Conservation (phyloP, 2,888 invertebrate species). For the Tipula helvola region DNA sequence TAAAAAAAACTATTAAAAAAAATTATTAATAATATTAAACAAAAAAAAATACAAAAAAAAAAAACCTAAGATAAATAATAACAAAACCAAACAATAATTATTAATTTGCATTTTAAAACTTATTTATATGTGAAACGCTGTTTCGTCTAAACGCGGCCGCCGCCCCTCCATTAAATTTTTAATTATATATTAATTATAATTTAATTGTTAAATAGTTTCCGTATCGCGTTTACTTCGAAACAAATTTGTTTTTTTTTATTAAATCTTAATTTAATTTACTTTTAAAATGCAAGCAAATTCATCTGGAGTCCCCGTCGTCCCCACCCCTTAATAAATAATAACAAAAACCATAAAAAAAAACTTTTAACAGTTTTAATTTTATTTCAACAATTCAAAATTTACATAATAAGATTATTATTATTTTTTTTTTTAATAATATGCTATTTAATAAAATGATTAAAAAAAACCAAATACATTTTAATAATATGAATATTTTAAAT, state of each 20-base stretch:
- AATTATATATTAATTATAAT: background rate
- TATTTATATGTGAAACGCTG: background rate
- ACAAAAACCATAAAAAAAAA: background rate
- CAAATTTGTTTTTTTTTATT: background rate
- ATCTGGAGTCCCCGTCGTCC: background rate
- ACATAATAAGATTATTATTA: background rate
- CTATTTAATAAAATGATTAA: background rate
- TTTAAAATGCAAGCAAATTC: background rate
- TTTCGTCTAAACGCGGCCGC: background rate
- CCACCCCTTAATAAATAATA: background rate
- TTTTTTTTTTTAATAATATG: background rate
- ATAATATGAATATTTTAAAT: background rate
- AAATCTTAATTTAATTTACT: background rate
- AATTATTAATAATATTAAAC: conserved; percentile 4
- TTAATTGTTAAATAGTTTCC: background rate
- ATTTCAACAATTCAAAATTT: background rate
- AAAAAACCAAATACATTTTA: background rate
- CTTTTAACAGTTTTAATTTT: background rate
- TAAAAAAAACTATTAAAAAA: background rate
- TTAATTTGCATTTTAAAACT: background rate
- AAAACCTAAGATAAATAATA: background rate
- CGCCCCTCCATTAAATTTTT: background rate
- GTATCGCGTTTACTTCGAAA: background rate
- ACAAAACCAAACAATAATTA: background rate
- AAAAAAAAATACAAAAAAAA: background rate